Percentiles rank a stretch among this genome's conserved stretches.
Evolutionary conservation across 2,888 invertebrate species (phyloP).

Genomic region (Macrosoma leucophasiata): DNA sequence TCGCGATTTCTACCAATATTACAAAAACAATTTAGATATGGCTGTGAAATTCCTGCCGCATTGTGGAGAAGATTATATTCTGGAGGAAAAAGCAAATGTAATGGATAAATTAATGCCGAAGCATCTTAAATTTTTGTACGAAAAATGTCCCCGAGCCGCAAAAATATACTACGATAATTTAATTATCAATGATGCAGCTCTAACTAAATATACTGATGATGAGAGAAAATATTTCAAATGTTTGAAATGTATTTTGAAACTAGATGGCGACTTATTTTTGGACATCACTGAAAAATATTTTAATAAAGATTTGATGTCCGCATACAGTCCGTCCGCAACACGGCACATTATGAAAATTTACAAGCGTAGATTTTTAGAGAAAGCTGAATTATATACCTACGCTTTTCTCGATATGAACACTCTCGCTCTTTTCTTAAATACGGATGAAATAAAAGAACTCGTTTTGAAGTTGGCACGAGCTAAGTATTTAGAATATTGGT

Average conservation of each 20-base stretch:
- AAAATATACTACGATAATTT: slow-evolving; percentile 40
- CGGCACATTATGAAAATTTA: slow-evolving; percentile 36
- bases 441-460: slow-evolving; percentile 39
- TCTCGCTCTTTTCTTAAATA: slow-evolving; percentile 34
- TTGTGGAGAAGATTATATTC: slow-evolving; percentile 38
- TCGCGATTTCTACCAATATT: slow-evolving; percentile 43
- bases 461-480: slow-evolving; percentile 38
- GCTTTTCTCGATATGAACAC: slow-evolving; percentile 38
- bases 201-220: slow-evolving; percentile 28
- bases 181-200: slow-evolving; percentile 26
- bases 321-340: slow-evolving; percentile 33
- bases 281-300: slow-evolving; percentile 43
- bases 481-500: slow-evolving; percentile 36
- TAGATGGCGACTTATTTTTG: slow-evolving; percentile 35
- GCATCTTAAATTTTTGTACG: slow-evolving; percentile 40
- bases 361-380: slow-evolving; percentile 36
- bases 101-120: slow-evolving; percentile 37
- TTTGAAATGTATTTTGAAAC: slow-evolving; percentile 38
- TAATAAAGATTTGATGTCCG: slow-evolving; percentile 18
- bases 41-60: slow-evolving; percentile 41
- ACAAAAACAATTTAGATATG: slow-evolving; percentile 33
- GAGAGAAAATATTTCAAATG: slow-evolving; percentile 33
- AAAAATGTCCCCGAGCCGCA: slow-evolving; percentile 36
- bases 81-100: slow-evolving; percentile 31
- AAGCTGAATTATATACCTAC: slow-evolving; percentile 41